Percentiles rank a stretch among this genome's conserved stretches.
phyloP scores from a whole-genome alignment of 2,797 vertebrate genomes.

The Siniperca obscura region DNA sequence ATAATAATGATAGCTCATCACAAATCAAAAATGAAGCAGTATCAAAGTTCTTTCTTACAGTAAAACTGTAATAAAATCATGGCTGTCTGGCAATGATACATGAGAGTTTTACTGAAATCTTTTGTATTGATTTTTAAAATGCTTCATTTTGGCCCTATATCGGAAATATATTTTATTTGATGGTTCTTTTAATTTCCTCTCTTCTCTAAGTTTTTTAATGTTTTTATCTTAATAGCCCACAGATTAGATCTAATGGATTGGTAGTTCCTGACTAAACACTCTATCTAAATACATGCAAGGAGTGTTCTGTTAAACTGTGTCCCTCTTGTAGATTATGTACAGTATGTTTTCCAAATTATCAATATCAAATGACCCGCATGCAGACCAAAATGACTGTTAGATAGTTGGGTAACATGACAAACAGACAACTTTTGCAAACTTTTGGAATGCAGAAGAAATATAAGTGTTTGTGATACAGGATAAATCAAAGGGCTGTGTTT shows the following conservation, averaged over 20 bases:
- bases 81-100: constrained; percentile 69
- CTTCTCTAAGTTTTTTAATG: constrained; percentile 37
- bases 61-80: constrained; percentile 78
- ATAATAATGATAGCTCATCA: constrained; percentile 76
- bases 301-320: constrained; percentile 5
- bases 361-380: not conserved
- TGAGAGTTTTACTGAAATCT: constrained; percentile 77
- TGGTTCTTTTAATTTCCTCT: constrained; percentile 56
- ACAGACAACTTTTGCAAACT: not conserved
- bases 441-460: not conserved
- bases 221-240: constrained; percentile 61
- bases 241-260: constrained; percentile 53
- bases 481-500: not conserved
- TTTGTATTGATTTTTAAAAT: constrained; percentile 83
- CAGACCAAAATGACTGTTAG: not conserved
- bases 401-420: not conserved
- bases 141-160: constrained; percentile 68
- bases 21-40: constrained; percentile 71
- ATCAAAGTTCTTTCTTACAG: constrained; percentile 76
- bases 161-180: constrained; percentile 68
- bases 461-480: not conserved
- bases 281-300: constrained; percentile 47
- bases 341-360: constrained; percentile 11
- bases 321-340: not conserved
- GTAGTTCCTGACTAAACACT: constrained; percentile 22